phyloP scores from a whole-genome alignment of 2,113 vertebrate genomes.

The Hylia prasina region DNA sequence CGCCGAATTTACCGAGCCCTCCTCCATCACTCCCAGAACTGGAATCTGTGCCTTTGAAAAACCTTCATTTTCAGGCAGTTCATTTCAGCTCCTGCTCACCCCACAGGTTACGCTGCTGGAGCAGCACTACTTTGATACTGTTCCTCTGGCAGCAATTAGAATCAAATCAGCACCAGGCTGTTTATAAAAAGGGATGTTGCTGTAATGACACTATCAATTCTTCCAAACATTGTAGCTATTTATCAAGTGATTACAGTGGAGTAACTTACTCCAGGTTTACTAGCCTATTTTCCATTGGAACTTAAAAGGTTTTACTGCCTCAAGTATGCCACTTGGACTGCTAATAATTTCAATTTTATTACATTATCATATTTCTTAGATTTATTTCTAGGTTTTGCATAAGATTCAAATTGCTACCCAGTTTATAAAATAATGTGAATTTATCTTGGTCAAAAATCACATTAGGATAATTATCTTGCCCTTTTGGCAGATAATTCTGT shows the following conservation, averaged over 20 bases:
- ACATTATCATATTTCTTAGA: conserved; percentile 72
- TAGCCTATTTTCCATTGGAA: conserved; percentile 56
- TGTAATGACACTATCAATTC: conserved; percentile 65
- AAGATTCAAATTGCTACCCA: conserved; percentile 62
- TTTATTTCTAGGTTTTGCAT: conserved; percentile 70
- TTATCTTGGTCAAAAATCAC: conserved; percentile 67
- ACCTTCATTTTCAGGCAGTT: neutral
- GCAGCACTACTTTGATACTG: conserved; percentile 15
- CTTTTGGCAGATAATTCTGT: conserved; percentile 67
- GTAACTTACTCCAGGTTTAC: conserved; percentile 67
- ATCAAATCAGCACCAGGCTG: conserved; percentile 51
- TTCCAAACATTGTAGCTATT: conserved; percentile 61
- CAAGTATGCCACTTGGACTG: conserved; percentile 50
- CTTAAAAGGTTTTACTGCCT: conserved; percentile 66
- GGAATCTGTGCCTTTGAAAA: neutral
- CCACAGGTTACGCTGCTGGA: neutral
- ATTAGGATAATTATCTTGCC: conserved; percentile 69
- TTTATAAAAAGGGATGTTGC: conserved; percentile 62
- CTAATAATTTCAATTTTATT: conserved; percentile 69
- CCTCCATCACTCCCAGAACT: neutral
- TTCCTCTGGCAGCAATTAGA: conserved; percentile 57
- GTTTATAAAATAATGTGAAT: conserved; percentile 66
- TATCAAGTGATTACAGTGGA: conserved; percentile 65
- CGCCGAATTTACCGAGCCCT: neutral
- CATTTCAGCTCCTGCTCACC: neutral